These are phyloP conservation scores for Hafferia zeledoni DNA, from an alignment of 2,797 vertebrate genomes.

Conservation along the genomic window DNA sequence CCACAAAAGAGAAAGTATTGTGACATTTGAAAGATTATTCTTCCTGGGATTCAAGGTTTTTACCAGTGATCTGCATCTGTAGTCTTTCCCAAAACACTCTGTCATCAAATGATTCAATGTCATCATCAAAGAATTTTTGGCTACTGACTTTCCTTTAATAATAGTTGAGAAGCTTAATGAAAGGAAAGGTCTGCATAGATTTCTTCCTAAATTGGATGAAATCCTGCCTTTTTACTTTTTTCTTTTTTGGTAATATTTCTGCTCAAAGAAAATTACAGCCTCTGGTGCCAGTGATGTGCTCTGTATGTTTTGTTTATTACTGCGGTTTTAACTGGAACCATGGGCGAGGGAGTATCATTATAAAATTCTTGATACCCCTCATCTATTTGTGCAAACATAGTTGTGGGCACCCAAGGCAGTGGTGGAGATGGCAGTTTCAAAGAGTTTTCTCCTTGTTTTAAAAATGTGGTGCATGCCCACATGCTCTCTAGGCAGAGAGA, in stretches of 20 bases:
- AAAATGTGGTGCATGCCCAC: neutral
- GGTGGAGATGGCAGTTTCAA: conserved; percentile 30
- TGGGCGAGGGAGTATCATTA: conserved; percentile 72
- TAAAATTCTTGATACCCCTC: conserved; percentile 72
- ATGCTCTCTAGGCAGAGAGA: conserved; percentile 1
- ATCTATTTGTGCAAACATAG: conserved; percentile 70
- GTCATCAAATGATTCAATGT: conserved; percentile 73
- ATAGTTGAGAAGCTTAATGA: conserved; percentile 78
- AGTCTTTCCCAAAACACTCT: conserved; percentile 61
- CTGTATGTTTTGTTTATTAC: conserved; percentile 78
- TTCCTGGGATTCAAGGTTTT: conserved; percentile 56
- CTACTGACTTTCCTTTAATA: conserved; percentile 76
- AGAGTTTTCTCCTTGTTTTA: conserved; percentile 19
- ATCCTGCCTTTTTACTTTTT: conserved; percentile 49
- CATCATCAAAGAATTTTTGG: conserved; percentile 77
- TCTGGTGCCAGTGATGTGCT: conserved; percentile 75
- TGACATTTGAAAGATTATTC: conserved; percentile 62
- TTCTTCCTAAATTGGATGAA: conserved; percentile 77
- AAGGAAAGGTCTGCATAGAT: conserved; percentile 71
- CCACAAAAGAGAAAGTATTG: conserved; percentile 58
- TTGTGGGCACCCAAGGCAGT: conserved; percentile 17
- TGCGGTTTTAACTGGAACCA: conserved; percentile 73
- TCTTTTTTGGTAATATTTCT: conserved; percentile 73
- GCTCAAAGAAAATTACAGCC: conserved; percentile 77
- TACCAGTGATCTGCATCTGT: conserved; percentile 50